These are phyloP conservation scores for Copidosoma aretas DNA, from an alignment of 2,888 invertebrate species.

Conservation along the genomic window DNA sequence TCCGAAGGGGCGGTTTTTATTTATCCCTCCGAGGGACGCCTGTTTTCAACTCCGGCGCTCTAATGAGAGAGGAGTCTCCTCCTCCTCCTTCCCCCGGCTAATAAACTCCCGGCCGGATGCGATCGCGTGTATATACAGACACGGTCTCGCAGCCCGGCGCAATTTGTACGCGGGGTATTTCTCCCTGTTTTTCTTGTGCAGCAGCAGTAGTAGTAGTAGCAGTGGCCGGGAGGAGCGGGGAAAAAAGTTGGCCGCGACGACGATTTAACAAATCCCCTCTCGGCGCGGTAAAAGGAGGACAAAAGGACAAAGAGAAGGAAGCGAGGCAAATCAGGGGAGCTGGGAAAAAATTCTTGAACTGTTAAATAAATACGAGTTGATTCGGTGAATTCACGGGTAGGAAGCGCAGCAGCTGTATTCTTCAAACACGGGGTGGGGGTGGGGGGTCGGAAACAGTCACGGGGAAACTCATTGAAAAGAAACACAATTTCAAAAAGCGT, in stretches of 20 bases:
- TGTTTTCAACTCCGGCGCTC: background rate
- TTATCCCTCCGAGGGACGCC: background rate
- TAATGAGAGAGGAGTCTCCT: too few species aligned
- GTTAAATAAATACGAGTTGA: constrained; percentile 31
- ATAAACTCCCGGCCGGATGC: too few species aligned
- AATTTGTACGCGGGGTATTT: background rate
- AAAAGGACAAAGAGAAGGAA: too few species aligned
- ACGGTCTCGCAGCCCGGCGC: too few species aligned
- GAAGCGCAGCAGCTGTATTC: constrained; percentile 17
- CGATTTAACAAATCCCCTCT: constrained; percentile 30
- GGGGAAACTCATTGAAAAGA: constrained; percentile 37
- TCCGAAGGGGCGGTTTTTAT: too few species aligned
- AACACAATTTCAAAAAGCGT: constrained; percentile 39
- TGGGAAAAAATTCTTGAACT: constrained; percentile 24
- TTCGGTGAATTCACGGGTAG: constrained; percentile 23
- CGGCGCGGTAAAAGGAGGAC: background rate
- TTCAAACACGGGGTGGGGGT: constrained; percentile 4
- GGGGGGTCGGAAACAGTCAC: background rate
- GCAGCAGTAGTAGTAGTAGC: too few species aligned
- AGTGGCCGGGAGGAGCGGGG: background rate
- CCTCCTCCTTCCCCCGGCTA: too few species aligned
- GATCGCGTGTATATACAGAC: too few species aligned
- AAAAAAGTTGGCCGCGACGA: constrained; percentile 5
- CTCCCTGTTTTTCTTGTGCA: too few species aligned
- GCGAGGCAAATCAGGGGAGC: background rate